Evolutionary conservation across 2,113 vertebrate species (phyloP), one percentile per base, ranked within the genome.

Genomic region (Pelecanoides urinatrix): DNA sequence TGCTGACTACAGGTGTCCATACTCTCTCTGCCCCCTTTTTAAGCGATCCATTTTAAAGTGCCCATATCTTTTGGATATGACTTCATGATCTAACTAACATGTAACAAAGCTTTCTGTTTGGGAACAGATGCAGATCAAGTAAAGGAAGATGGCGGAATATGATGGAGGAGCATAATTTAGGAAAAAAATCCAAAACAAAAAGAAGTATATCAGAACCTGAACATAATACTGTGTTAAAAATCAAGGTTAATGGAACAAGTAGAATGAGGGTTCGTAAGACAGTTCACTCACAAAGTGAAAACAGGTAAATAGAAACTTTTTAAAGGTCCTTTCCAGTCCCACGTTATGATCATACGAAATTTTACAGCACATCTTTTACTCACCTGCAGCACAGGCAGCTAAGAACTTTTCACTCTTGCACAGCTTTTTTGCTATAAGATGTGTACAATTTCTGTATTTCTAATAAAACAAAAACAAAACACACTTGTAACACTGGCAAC

Each of bases 331-430:
- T 86, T 82, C 42, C 40, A 85, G 42, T 76, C 5, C 36, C n/a
- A 9, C 14, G n/a, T 25, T 49, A 32, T 1, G 4, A 44, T 13
- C 14, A 18, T 11, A 73, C 1, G 10, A 61, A 45, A 38, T 68
- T 80, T 42, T 40, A 76, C 7, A 94, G 38, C 6, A 53, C 32
- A 85, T n/a, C 7, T 70, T 59, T 63, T 81, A 98, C 98, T 98
- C 50, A 99, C 99, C 99, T 98, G 98, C 98, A 91, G 99, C 99
- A 96, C 99, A 99, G 49, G 99, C 98, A 81, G 99, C 99, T 94
- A 99, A 97, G 97, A 99, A 98, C 95, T 99, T 99, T 96, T 99
- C 99, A 94, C 99, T 99, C 86, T 97, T 98, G 97, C 98, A 98
- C 13, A 98, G 97, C n/a, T 97, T 97, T 85, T 98, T 98, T 49